Conservation (phyloP, 2,113 vertebrate species). For the Clarias magur region DNA sequence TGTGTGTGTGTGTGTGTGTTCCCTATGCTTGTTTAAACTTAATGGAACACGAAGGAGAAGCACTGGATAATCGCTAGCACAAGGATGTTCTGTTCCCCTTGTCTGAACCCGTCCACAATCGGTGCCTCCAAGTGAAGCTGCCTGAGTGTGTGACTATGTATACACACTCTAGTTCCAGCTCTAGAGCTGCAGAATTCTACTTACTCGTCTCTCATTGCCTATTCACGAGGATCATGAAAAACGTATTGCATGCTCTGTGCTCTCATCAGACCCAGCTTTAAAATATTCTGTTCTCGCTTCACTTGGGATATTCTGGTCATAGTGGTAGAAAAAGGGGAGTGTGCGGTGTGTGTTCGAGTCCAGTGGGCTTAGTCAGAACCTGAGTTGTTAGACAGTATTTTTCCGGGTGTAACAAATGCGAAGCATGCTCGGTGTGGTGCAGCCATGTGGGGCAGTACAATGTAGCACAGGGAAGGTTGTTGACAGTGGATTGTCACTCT, state of each 20-base stretch:
- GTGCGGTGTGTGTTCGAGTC: constrained; percentile 12
- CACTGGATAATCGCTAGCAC: constrained; percentile 70
- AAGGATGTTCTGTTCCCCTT: constrained; percentile 65
- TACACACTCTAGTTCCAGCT: constrained; percentile 10
- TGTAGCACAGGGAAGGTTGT: constrained; percentile 44
- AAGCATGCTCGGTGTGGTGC: constrained; percentile 37
- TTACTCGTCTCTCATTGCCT: constrained; percentile 50
- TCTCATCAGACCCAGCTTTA: constrained; percentile 49
- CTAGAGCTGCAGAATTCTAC: not conserved
- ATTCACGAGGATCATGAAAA: constrained; percentile 54
- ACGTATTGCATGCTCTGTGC: constrained; percentile 47
- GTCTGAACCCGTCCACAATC: constrained; percentile 60
- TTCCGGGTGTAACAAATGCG: constrained; percentile 48
- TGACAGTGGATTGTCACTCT: constrained; percentile 56
- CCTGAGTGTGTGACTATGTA: constrained; percentile 35
- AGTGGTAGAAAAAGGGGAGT: not conserved
- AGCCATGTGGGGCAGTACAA: constrained; percentile 50
- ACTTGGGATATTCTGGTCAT: constrained; percentile 46
- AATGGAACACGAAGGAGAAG: constrained; percentile 68
- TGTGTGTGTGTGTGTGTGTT: constrained; percentile 45
- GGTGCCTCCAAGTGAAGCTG: constrained; percentile 51
- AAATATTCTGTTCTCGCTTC: constrained; percentile 48
- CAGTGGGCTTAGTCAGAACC: constrained; percentile 30
- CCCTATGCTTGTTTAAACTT: constrained; percentile 59
- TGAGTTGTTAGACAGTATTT: constrained; percentile 53